These are phyloP conservation scores for Clitarchus hookeri DNA, from an alignment of 2,888 invertebrate species.

Conservation along the genomic window DNA sequence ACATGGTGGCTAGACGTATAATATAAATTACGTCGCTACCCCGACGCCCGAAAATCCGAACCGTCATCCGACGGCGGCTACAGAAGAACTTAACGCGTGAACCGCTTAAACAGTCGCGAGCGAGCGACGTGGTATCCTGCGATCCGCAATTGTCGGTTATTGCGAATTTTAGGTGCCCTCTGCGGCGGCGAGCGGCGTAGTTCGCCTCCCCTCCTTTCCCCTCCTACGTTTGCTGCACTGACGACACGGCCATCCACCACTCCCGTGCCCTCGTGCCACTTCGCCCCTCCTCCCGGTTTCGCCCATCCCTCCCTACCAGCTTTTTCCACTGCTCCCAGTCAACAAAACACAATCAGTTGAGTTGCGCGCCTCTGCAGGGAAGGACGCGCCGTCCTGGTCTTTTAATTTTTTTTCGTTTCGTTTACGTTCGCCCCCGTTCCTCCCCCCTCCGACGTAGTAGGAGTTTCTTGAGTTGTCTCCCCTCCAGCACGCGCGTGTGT, in stretches of 20 bases:
- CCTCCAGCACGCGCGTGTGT: background rate
- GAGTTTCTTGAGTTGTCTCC: background rate
- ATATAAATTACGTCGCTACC: no score
- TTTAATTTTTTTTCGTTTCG: conserved; percentile 21
- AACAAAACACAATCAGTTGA: conserved; percentile 32
- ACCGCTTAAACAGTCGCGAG: no score
- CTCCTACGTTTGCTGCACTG: background rate
- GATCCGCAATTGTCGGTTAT: background rate
- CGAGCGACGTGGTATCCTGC: no score
- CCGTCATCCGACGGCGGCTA: no score
- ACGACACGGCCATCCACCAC: background rate
- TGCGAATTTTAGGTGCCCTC: background rate
- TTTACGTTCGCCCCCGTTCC: background rate
- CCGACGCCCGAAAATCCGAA: no score
- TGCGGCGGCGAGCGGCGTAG: background rate
- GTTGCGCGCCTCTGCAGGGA: conserved; percentile 20
- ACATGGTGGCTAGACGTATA: no score
- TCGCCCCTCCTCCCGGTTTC: background rate
- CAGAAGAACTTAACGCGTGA: no score
- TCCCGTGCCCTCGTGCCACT: conserved; percentile 27
- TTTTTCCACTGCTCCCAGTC: conserved; percentile 31
- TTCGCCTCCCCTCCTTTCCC: background rate
- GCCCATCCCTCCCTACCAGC: background rate
- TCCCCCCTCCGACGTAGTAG: background rate
- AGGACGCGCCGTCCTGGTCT: background rate